phyloP scores from a whole-genome alignment of 2,888 invertebrate genomes.

The Tortrix viridana region DNA sequence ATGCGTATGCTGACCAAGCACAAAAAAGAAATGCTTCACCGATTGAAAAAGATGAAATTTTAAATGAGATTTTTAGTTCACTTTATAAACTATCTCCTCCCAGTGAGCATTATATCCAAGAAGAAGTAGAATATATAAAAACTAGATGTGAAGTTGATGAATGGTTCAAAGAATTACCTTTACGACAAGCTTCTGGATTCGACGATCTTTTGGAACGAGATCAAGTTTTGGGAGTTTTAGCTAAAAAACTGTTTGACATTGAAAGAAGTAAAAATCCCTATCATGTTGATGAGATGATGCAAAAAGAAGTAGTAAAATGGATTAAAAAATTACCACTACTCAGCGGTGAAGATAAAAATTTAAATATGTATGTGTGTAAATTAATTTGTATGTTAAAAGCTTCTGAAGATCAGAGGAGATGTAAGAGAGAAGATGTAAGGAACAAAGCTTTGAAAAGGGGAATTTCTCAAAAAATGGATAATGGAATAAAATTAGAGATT shows the following conservation, averaged over 20 bases:
- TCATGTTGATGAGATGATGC: slow-evolving; percentile 49
- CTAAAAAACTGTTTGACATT: slow-evolving; percentile 59
- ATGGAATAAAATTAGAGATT: slow-evolving; percentile 17
- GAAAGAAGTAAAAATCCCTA: slow-evolving; percentile 50
- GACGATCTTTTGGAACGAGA: slow-evolving; percentile 55
- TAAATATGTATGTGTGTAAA: slow-evolving; percentile 48
- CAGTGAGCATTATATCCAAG: slow-evolving; percentile 49
- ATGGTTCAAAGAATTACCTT: slow-evolving; percentile 62
- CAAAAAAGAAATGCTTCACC: slow-evolving; percentile 54
- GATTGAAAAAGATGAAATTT: slow-evolving; percentile 56
- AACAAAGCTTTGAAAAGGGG: not conserved
- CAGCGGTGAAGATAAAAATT: slow-evolving; percentile 45
- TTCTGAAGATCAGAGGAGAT: slow-evolving; percentile 54
- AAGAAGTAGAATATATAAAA: slow-evolving; percentile 65
- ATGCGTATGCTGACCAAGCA: slow-evolving; percentile 55
- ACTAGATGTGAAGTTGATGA: slow-evolving; percentile 61
- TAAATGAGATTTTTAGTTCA: slow-evolving; percentile 58
- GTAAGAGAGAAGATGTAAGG: slow-evolving; percentile 42
- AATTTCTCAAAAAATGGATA: slow-evolving; percentile 27
- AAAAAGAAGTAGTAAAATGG: slow-evolving; percentile 61
- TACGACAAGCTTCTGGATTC: slow-evolving; percentile 47
- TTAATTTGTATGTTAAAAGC: slow-evolving; percentile 53
- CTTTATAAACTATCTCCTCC: slow-evolving; percentile 62
- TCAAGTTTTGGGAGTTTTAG: slow-evolving; percentile 55
- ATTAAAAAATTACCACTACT: slow-evolving; percentile 56